Percentiles rank a stretch among this genome's conserved stretches.
Evolutionary conservation across 2,113 vertebrate genomes (phyloP).

Genomic region (Sceloporus undulatus): DNA sequence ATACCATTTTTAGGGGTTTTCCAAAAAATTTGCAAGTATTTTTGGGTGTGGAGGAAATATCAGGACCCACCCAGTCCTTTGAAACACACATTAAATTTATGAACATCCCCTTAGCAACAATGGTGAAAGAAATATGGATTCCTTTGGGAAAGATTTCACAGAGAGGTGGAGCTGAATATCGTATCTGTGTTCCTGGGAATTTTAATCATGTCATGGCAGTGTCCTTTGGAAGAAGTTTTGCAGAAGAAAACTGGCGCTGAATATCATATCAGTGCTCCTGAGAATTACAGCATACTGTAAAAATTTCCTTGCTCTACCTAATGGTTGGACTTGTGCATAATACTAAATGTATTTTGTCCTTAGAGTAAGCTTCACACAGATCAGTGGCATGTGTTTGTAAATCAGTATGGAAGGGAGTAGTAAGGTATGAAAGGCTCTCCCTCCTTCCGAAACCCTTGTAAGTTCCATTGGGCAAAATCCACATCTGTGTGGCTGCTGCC

Average conservation of each 20-base stretch:
- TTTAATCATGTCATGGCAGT: constrained; percentile 13
- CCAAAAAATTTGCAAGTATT: neutral
- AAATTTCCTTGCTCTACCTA: neutral
- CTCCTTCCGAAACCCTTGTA: neutral
- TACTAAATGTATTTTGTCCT: neutral
- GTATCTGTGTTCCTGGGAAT: constrained; percentile 1
- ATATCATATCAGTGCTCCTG: constrained; percentile 1
- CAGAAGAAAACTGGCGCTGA: neutral
- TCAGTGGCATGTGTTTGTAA: neutral
- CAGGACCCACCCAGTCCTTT: neutral
- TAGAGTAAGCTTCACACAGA: neutral
- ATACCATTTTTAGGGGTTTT: neutral
- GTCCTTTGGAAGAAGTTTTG: constrained; percentile 9
- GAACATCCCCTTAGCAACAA: neutral
- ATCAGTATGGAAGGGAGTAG: neutral
- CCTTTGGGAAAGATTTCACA: constrained; percentile 3
- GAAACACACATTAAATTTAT: constrained; percentile 30
- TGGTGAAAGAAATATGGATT: constrained; percentile 25
- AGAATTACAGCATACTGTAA: constrained; percentile 1
- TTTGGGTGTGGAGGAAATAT: neutral
- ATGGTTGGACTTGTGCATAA: neutral
- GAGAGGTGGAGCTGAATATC: constrained; percentile 9
- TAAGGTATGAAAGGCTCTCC: neutral
- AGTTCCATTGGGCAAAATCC: neutral
- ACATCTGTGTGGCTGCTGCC: neutral